phyloP scores from a whole-genome alignment of 2,888 invertebrate species.

The Troides oblongomaculatus region DNA sequence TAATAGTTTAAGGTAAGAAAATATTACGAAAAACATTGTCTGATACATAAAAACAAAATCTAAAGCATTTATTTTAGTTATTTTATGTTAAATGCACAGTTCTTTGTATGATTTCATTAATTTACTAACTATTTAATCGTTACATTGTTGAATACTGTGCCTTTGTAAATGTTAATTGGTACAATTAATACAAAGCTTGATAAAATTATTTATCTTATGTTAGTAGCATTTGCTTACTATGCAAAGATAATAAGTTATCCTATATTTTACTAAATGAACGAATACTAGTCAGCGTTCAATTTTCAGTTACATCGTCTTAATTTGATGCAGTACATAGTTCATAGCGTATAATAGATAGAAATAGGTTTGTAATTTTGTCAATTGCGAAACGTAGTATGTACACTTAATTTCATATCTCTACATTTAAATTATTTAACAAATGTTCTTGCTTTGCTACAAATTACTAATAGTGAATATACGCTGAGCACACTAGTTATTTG shows the following conservation, averaged over 20 bases:
- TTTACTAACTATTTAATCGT: not conserved
- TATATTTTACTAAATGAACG: too few species aligned
- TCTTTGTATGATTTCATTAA: not conserved
- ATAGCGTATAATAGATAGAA: slow-evolving; percentile 51
- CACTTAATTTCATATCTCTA: slow-evolving; percentile 56
- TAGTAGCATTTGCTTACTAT: not conserved
- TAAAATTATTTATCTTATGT: not conserved
- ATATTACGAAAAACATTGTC: too few species aligned
- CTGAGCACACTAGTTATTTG: slow-evolving; percentile 58
- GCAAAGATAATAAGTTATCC: not conserved
- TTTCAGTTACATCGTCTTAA: slow-evolving; percentile 28
- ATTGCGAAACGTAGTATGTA: slow-evolving; percentile 57
- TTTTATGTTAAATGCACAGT: not conserved
- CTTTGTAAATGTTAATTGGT: slow-evolving; percentile 2
- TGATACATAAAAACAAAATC: not conserved
- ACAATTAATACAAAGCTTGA: not conserved
- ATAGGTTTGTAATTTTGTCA: slow-evolving; percentile 73
- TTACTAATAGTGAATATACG: slow-evolving; percentile 42
- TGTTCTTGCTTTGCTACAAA: slow-evolving; percentile 61
- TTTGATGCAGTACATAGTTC: slow-evolving; percentile 44
- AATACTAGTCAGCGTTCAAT: too few species aligned
- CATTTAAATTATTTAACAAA: slow-evolving; percentile 43
- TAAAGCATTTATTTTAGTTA: not conserved
- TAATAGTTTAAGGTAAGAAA: too few species aligned
- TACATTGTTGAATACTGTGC: not conserved